Evolutionary conservation across 1,140 invertebrate species (phyloP).

Genomic region (Drosophila orosa): DNA sequence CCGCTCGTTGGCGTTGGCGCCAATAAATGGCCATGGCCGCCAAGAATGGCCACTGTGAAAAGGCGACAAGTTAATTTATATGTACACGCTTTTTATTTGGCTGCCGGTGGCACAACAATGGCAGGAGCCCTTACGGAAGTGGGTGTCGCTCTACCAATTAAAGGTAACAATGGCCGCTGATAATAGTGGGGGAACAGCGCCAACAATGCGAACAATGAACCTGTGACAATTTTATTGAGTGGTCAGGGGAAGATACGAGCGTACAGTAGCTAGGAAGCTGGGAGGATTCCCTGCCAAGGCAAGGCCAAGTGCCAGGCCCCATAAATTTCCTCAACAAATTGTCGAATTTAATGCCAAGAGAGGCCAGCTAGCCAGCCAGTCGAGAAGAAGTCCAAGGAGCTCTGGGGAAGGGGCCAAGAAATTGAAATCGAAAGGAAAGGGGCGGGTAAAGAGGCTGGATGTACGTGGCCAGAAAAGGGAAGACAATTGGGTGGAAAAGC

Average conservation of each 20-base stretch:
- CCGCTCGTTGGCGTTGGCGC: constrained; percentile 19
- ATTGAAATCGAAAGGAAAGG: constrained; percentile 58
- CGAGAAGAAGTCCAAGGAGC: neutral
- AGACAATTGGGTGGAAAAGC: constrained; percentile 11
- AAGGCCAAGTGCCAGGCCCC: constrained; percentile 51
- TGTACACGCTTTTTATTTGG: constrained; percentile 31
- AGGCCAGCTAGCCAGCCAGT: neutral
- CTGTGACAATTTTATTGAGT: constrained; percentile 76
- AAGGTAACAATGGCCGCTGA: constrained; percentile 73
- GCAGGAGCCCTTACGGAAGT: constrained; percentile 11
- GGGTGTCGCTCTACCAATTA: constrained; percentile 63
- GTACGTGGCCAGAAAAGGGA: constrained; percentile 31
- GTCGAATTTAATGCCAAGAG: constrained; percentile 66
- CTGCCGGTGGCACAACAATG: constrained; percentile 26
- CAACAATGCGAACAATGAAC: constrained; percentile 71
- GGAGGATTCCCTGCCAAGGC: constrained; percentile 28
- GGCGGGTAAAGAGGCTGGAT: constrained; percentile 8
- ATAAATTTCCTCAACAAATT: constrained; percentile 76
- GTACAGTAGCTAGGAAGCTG: constrained; percentile 3
- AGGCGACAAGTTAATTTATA: constrained; percentile 75
- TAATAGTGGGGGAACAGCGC: constrained; percentile 50
- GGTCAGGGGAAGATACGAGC: constrained; percentile 44
- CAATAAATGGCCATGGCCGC: constrained; percentile 50
- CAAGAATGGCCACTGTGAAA: constrained; percentile 71
- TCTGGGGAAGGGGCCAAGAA: constrained; percentile 27